Percentiles rank a stretch among this genome's conserved stretches.
Conservation (phyloP, 64 coral and sea anemone species). For the Stichodactyla helianthus region DNA sequence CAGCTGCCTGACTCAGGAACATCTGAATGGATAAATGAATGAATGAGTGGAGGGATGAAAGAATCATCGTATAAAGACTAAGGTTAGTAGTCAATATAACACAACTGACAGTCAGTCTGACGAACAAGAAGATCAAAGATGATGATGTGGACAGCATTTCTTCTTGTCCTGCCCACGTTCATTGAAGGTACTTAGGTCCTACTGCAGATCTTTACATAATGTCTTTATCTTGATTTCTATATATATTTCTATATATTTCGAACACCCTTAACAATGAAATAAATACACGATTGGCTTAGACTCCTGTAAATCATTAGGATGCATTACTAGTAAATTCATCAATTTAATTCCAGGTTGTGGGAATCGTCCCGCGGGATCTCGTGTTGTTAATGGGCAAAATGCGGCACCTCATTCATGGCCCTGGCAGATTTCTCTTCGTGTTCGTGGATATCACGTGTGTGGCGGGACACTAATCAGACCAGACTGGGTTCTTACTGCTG, state of each 20-base stretch:
- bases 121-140: background rate
- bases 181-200: background rate
- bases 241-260: too few relatives aligned
- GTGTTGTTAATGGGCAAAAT: slow-evolving; percentile 18
- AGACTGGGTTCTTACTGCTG: slow-evolving; percentile 37
- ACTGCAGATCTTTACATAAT: too few relatives aligned
- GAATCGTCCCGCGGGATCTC: slow-evolving; percentile 2
- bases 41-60: background rate
- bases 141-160: background rate
- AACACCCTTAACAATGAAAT: too few relatives aligned
- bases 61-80: background rate
- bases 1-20: background rate
- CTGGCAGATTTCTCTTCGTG: slow-evolving; percentile 42
- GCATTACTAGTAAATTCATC: too few relatives aligned
- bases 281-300: too few relatives aligned
- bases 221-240: too few relatives aligned
- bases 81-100: background rate
- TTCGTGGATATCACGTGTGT: background rate
- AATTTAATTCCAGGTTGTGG: slow-evolving; percentile 6
- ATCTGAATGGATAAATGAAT: background rate
- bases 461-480: slow-evolving; percentile 13
- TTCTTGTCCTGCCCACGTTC: background rate
- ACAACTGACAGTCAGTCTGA: background rate
- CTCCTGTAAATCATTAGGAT: too few relatives aligned
- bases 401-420: slow-evolving; percentile 48